phyloP scores from a whole-genome alignment of 2,113 vertebrate species.

The Larimichthys polyactis region DNA sequence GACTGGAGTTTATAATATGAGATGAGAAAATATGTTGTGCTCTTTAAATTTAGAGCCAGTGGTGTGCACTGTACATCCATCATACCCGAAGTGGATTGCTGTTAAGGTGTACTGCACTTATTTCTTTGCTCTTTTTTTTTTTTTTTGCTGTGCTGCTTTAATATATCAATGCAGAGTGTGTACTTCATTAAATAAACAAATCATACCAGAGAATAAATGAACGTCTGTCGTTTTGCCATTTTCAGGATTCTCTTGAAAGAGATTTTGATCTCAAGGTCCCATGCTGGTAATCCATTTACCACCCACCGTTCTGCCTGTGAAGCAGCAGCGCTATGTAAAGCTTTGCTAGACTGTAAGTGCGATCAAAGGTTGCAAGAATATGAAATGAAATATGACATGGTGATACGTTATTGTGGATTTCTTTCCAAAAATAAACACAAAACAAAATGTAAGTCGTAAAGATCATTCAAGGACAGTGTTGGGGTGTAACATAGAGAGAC shows the following conservation, averaged over 20 bases:
- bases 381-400: not conserved
- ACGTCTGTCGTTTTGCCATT: not conserved
- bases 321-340: slow-evolving; percentile 5
- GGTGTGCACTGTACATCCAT: slow-evolving; percentile 7
- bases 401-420: not conserved
- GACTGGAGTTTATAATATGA: not conserved
- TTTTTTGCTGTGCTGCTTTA: not conserved
- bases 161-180: not conserved
- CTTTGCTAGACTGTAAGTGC: not conserved
- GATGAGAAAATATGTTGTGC: not conserved
- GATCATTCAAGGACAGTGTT: too few species aligned
- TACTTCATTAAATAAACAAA: not conserved
- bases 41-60: not conserved
- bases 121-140: not conserved
- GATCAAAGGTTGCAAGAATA: slow-evolving; percentile 6
- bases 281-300: slow-evolving; percentile 57
- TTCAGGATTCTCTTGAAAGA: slow-evolving; percentile 3
- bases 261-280: slow-evolving; percentile 24
- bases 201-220: not conserved
- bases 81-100: slow-evolving; percentile 3
- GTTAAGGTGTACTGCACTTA: not conserved
- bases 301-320: slow-evolving; percentile 26
- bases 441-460: not conserved
- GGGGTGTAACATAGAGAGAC: not conserved
- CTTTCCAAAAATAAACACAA: not conserved